Percentiles rank a stretch among this genome's conserved stretches.
Evolutionary conservation across 53 echinoderm and acorn worm species (phyloP).

Genomic region (Antedon mediterranea): DNA sequence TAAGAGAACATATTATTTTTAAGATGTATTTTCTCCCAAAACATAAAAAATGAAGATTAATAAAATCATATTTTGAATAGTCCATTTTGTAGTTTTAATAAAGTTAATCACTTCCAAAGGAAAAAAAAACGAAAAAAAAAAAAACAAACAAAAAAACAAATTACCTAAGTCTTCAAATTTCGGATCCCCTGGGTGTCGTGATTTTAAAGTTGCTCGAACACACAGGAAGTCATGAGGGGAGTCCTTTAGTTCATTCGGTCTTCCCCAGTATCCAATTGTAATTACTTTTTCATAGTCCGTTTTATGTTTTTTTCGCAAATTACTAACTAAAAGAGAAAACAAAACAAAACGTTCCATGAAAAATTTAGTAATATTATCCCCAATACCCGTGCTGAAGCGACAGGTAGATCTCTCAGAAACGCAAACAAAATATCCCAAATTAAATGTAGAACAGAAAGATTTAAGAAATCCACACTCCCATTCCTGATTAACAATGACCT

Average conservation of each 20-base stretch:
- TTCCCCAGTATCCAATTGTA: constrained; percentile 96
- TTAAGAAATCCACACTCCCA: too few relatives aligned
- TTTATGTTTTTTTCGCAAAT: constrained; percentile 45
- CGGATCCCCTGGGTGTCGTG: constrained; percentile 49
- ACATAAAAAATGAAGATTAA: background rate
- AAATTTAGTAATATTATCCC: too few relatives aligned
- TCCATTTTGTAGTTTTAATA: background rate
- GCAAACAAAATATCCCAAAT: too few relatives aligned
- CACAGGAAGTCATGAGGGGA: constrained; percentile 95
- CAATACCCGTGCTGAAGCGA: too few relatives aligned
- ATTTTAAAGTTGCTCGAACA: constrained; percentile 64
- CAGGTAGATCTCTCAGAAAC: too few relatives aligned
- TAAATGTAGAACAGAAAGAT: too few relatives aligned
- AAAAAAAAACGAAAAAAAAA: too few relatives aligned
- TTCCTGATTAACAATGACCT: too few relatives aligned
- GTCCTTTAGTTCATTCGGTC: constrained; percentile 68
- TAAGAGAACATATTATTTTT: too few relatives aligned
- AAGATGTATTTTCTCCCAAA: too few relatives aligned
- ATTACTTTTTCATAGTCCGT: constrained; percentile 46
- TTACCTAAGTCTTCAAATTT: constrained; percentile 39
- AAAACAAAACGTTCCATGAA: background rate
- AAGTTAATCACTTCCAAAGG: background rate
- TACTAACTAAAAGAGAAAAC: constrained; percentile 38
- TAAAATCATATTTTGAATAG: background rate
- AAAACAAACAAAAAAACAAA: too few relatives aligned